phyloP scores from a whole-genome alignment of 2,797 vertebrate genomes.

The Ficedula albicollis region DNA sequence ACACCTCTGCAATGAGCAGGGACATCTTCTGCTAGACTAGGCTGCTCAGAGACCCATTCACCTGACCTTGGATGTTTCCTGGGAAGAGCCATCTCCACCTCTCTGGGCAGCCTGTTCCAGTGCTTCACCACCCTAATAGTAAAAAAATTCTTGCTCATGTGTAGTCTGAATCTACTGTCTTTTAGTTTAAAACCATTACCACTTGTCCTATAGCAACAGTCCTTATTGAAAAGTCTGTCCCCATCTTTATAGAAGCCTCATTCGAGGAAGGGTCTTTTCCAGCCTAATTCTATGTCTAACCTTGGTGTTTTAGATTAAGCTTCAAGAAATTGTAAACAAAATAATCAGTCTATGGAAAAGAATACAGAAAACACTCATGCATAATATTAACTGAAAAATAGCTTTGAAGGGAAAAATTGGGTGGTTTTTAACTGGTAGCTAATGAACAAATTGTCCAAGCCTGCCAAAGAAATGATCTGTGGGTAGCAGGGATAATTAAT shows the following conservation, averaged over 20 bases:
- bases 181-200: not conserved
- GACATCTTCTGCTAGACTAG: not conserved
- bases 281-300: not conserved
- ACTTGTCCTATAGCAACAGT: not conserved
- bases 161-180: not conserved
- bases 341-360: not conserved
- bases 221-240: not conserved
- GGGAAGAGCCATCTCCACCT: not conserved
- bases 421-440: not conserved
- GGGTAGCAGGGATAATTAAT: not conserved
- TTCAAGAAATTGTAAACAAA: not conserved
- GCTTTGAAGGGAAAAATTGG: not conserved
- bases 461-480: not conserved
- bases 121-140: not conserved
- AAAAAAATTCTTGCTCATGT: not conserved
- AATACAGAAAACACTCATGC: not conserved
- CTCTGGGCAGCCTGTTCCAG: not conserved
- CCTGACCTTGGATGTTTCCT: not conserved
- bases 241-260: not conserved
- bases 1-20: fast-evolving
- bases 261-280: not conserved
- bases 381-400: not conserved
- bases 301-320: not conserved
- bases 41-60: not conserved
- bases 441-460: not conserved